These are phyloP conservation scores for Cheilosia vulpina DNA, from an alignment of 2,888 invertebrate species.

Conservation along the genomic window DNA sequence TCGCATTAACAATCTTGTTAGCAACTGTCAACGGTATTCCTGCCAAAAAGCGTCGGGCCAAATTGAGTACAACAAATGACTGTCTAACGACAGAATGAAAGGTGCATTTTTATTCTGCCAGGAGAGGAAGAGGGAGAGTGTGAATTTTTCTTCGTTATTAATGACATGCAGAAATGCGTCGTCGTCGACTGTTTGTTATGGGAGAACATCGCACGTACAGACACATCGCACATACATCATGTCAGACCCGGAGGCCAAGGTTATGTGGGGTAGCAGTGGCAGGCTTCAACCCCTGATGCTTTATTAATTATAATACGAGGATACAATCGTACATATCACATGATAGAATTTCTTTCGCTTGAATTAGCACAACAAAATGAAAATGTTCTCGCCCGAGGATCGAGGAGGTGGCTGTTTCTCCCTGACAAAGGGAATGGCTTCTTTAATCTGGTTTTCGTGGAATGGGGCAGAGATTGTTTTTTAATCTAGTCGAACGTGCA, in stretches of 20 bases:
- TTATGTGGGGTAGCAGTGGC: constrained; percentile 31
- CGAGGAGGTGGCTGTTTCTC: neutral
- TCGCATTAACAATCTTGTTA: constrained; percentile 49
- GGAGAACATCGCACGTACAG: neutral
- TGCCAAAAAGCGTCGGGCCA: constrained; percentile 11
- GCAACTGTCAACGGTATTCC: constrained; percentile 44
- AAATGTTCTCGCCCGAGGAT: neutral
- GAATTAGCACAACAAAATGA: constrained; percentile 11
- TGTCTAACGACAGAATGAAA: constrained; percentile 1
- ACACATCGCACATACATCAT: constrained; percentile 25
- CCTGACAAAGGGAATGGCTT: neutral
- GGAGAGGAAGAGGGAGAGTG: neutral
- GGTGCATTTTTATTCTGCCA: neutral
- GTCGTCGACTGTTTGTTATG: constrained; percentile 17
- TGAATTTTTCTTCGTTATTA: constrained; percentile 38
- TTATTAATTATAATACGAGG: constrained; percentile 40
- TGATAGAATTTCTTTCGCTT: constrained; percentile 10
- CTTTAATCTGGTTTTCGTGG: neutral
- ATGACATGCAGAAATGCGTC: constrained; percentile 17
- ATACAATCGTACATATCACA: constrained; percentile 11
- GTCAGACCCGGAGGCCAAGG: constrained; percentile 57
- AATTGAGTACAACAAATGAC: constrained; percentile 48
- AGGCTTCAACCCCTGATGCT: constrained; percentile 18
- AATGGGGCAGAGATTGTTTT: neutral
- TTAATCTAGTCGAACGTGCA: neutral